A percentile compares a stretch with the other conserved stretches of the same genome.
These are phyloP conservation scores for Semicossyphus pulcher DNA, from an alignment of 2,113 vertebrate genomes.

Conservation along the genomic window DNA sequence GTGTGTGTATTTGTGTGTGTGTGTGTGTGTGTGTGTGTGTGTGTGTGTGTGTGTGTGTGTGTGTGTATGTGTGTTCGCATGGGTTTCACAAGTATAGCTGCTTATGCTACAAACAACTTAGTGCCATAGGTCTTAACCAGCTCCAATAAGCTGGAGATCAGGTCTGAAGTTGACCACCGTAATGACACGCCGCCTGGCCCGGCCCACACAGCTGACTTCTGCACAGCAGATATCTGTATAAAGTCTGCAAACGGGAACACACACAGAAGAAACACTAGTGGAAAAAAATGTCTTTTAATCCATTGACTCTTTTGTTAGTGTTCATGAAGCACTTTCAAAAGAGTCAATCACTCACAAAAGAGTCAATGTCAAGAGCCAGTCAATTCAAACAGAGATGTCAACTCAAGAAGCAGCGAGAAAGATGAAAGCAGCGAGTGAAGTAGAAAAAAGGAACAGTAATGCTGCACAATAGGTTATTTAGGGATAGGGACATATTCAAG, in stretches of 20 bases:
- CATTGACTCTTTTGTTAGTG: neutral
- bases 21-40: neutral
- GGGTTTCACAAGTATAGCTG: slow-evolving; percentile 32
- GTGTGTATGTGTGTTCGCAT: slow-evolving; percentile 8
- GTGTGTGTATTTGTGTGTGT: slow-evolving; percentile 14
- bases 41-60: neutral
- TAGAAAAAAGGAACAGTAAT: neutral
- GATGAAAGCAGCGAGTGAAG: neutral
- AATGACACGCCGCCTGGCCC: slow-evolving; percentile 25
- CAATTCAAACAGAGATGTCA: neutral
- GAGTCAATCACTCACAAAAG: neutral
- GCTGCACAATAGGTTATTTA: neutral
- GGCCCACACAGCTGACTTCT: neutral
- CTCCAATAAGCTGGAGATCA: slow-evolving; percentile 69
- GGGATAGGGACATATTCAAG: neutral
- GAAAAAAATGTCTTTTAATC: neutral
- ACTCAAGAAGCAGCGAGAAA: neutral
- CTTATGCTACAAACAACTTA: slow-evolving; percentile 50
- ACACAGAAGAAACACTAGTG: neutral
- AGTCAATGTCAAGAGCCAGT: slow-evolving; percentile 1
- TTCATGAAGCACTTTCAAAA: neutral
- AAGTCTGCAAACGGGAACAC: slow-evolving; percentile 1
- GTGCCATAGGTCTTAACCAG: slow-evolving; percentile 67
- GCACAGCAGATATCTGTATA: neutral
- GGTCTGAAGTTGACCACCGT: slow-evolving; percentile 56